These are phyloP conservation scores for Pluvialis apricaria DNA, from an alignment of 2,113 vertebrate genomes.

Conservation along the genomic window DNA sequence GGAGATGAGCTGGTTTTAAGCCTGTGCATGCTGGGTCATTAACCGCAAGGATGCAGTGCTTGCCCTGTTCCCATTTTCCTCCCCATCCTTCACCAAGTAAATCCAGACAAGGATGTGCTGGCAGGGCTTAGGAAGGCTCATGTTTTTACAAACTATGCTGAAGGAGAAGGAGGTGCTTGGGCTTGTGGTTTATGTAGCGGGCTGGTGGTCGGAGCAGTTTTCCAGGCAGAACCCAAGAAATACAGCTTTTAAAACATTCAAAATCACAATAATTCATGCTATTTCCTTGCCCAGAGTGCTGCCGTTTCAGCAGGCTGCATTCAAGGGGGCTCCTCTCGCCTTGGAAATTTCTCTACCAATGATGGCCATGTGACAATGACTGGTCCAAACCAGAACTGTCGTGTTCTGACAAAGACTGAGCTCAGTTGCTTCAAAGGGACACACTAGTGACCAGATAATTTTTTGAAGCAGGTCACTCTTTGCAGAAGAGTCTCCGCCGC, in stretches of 20 bases:
- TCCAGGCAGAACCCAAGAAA: background rate
- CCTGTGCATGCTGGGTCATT: background rate
- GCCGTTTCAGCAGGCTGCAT: background rate
- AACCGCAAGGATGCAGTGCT: background rate
- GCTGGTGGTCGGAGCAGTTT: background rate
- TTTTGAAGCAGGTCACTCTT: background rate
- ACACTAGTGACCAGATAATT: background rate
- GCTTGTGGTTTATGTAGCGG: background rate
- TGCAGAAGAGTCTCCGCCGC: background rate
- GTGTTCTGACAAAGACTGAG: background rate
- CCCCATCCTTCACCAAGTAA: background rate
- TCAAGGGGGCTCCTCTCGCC: background rate
- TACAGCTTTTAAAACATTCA: background rate
- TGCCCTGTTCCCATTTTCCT: background rate
- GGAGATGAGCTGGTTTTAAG: background rate
- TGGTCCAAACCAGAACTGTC: background rate
- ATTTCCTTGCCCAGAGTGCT: background rate
- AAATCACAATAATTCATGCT: background rate
- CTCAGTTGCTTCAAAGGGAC: background rate
- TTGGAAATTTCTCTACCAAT: background rate
- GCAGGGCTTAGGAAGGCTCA: background rate
- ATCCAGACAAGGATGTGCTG: background rate
- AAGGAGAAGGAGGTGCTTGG: background rate
- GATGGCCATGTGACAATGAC: fast-evolving
- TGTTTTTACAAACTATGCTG: background rate